Conservation (phyloP, 30 jellyfish, hydroid and myxozoan species). For the Mastigias papua region DNA sequence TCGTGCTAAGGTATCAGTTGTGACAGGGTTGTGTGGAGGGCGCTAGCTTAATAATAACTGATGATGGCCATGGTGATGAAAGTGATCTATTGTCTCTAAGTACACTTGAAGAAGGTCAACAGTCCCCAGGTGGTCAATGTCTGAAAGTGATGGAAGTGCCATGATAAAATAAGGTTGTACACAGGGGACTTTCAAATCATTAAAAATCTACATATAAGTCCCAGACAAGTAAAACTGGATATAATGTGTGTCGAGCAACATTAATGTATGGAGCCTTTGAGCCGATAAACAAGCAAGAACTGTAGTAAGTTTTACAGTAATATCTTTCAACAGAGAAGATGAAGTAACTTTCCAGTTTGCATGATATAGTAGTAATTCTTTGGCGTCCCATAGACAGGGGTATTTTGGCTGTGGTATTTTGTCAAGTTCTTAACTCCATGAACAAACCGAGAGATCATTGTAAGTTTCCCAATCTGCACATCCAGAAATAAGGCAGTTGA, state of each 20-base stretch:
- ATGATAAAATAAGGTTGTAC: not conserved
- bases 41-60: not conserved
- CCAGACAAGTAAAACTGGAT: conserved; percentile 1
- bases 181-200: not conserved
- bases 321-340: no score
- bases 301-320: conserved; percentile 13
- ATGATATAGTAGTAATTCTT: not conserved
- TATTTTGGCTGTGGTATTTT: not conserved
- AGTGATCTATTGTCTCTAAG: not conserved
- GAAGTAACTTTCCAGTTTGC: not conserved
- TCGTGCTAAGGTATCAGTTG: no score
- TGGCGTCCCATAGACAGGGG: not conserved
- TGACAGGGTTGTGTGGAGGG: conserved; percentile 30
- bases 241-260: not conserved
- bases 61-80: not conserved
- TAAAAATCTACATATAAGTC: not conserved
- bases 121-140: not conserved
- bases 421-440: not conserved
- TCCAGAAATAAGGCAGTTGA: not conserved
- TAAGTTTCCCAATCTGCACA: not conserved
- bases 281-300: not conserved
- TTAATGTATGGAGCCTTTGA: conserved; percentile 1
- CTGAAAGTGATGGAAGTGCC: not conserved
- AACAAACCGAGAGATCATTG: not conserved
- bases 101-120: not conserved